Base-by-base conservation (phyloP, 1,140 invertebrate species). In the Nephotettix cincticeps region DNA sequence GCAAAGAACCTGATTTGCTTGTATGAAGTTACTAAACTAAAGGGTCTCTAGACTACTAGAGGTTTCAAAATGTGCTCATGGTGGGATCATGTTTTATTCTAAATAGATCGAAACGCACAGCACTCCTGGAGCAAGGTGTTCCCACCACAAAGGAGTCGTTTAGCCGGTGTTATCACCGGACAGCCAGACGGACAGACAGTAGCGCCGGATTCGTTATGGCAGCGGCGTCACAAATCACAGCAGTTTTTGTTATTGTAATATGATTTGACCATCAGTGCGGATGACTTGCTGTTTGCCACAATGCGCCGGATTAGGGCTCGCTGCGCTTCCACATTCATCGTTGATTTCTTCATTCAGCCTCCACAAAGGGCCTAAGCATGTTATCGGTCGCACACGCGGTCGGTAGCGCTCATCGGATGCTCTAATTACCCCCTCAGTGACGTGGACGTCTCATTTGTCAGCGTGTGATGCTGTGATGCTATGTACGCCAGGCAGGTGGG, bases 201-300 rank as follows among this genome's bases (percentile, higher is more conserved):
- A 61, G 56, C 56, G 56, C 56, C 56, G 25, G 56, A 61, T 61
- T 61, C 56, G 56, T 61, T 61, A 51, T 51, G 47, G 47, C 21
- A 29, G 9, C 64, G 64, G 64, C 64, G 32, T 68, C 30, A 67
- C 64, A 67, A 47, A 64, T 66, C 63, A 54, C 40, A 71, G 27
- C 63, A 43, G 29, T 67, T 67, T 67, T 67, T 67, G 64, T 67
- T 67, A 67, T 67, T 67, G 64, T 67, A 67, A 67, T 67, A 43
- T 67, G 64, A 67, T 67, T 67, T 67, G 64, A 67, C 64, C 64
- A 67, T 67, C 64, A 67, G 64, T 9, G 64, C 64, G 25, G 32
- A 17, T 67, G 64, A 67, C 64, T 67, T 67, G 64, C 64, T 17
- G 32, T 43, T 43, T 43, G 32, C 64, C 23, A 65, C 29, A 65